Evolutionary conservation across 64 coral and sea anemone genomes (phyloP), one percentile per base, ranked within the genome.

Genomic region (Platygyra sinensis): DNA sequence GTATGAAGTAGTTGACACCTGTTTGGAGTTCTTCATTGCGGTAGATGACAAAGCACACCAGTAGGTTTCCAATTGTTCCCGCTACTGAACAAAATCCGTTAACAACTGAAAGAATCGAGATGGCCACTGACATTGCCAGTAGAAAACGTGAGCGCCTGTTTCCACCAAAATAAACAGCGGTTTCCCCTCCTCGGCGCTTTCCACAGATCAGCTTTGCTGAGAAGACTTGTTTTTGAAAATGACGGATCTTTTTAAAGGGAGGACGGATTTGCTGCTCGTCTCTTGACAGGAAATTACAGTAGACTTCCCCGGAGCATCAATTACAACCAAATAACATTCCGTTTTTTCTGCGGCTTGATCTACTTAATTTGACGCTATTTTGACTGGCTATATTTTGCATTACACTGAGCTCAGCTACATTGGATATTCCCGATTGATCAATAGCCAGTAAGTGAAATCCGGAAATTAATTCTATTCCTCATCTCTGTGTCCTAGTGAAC

Each of bases 41-140:
- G 29, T 83, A 29, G 42, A 95, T 91, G 0, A 91, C 91, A 30
- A 91, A 79, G 73, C 97, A 99, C n/a, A 99, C 97, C 33, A 93
- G 64, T 29, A 96, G 36, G 84, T 99, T 99, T 11, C 97, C 97
- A 62, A 95, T 73, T 1, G 94, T 91, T 80, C 97, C 97, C 30
- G 83, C 91, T 28, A 89, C 74, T 29, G 91, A 91, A 60, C 91
- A 99, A 57, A 88, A 57, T 52, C 87, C 93, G 33, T 99, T 99
- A 38, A 99, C 73, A 61, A 87, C 2, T 0, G 95, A 91, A 9
- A 82, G 72, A 71, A 72, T 29, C 65, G 3, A 24, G 10, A 69
- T 29, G 22, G 65, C n/a, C n/a, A n/a, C n/a, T 11, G 2, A 24
- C 22, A 24, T 69, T 27, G 65, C 24, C 20, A 11, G 10, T 24